Conservation (phyloP, 1,140 invertebrate species). For the Diploscapter pachys region DNA sequence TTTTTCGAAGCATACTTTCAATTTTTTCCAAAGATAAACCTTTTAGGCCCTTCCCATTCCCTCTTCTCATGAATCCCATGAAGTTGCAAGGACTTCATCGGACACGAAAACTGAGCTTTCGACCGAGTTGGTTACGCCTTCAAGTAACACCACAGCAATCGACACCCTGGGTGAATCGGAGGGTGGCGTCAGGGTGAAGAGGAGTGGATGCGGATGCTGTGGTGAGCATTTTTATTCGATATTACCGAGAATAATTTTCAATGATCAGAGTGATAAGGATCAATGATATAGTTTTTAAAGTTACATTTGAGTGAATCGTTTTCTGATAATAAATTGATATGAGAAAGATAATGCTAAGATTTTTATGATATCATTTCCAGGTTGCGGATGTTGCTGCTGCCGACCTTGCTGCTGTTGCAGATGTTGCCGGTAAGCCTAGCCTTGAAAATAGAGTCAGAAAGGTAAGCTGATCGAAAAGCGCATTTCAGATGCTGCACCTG, state of each 20-base stretch:
- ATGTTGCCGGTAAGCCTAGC: constrained; percentile 12
- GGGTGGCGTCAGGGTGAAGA: constrained; percentile 24
- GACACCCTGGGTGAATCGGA: constrained; percentile 26
- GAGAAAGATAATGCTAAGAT: not conserved
- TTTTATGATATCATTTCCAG: constrained; percentile 7
- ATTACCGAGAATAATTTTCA: too few relatives aligned
- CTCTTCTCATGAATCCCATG: constrained; percentile 6
- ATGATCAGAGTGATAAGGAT: too few relatives aligned
- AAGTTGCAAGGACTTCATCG: not conserved
- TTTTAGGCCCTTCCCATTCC: not conserved
- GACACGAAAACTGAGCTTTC: constrained; percentile 1
- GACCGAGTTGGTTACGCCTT: not conserved
- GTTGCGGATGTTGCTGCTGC: constrained; percentile 32
- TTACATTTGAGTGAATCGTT: too few relatives aligned
- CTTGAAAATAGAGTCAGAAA: constrained; percentile 15
- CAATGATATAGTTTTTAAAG: too few relatives aligned
- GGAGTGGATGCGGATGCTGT: constrained; percentile 29
- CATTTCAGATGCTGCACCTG: constrained; percentile 25
- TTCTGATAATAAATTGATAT: not conserved
- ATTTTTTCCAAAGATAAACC: constrained; percentile 10
- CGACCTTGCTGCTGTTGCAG: constrained; percentile 24
- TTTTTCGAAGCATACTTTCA: not conserved
- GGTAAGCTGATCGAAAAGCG: not conserved
- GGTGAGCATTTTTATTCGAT: not conserved
- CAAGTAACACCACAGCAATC: constrained; percentile 16